Evolutionary conservation across 2,797 vertebrate genomes (phyloP).

Genomic region (Pseudomugil tenellus): DNA sequence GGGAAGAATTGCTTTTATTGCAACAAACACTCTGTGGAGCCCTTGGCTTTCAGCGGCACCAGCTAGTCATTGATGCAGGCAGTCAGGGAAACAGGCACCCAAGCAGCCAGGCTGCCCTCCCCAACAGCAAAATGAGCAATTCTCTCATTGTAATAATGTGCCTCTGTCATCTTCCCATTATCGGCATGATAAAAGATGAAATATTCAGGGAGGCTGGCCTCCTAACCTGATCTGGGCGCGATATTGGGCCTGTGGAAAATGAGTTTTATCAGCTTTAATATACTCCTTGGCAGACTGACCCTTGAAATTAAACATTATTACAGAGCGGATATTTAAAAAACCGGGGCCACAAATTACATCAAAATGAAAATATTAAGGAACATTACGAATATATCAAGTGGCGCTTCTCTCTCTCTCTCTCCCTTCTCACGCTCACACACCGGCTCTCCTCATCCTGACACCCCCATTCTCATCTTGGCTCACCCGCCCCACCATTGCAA

Average conservation of each 20-base stretch:
- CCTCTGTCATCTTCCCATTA: constrained; percentile 99
- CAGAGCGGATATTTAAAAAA: constrained; percentile 99
- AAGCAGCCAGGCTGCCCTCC: constrained; percentile 87
- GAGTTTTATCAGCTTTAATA: constrained; percentile 99
- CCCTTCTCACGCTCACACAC: constrained; percentile 64
- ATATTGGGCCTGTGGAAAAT: constrained; percentile 99
- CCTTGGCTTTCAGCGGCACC: constrained; percentile 73
- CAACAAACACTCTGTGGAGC: constrained; percentile 81
- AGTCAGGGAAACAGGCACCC: constrained; percentile 67
- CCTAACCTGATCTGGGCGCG: constrained; percentile 99
- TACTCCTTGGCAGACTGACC: constrained; percentile 99
- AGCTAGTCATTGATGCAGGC: constrained; percentile 75
- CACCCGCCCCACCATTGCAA: constrained; percentile 38
- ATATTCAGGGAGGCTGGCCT: constrained; percentile 99
- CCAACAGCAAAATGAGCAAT: constrained; percentile 96
- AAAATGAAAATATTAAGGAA: constrained; percentile 99
- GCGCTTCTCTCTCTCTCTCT: constrained; percentile 84
- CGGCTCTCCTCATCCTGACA: constrained; percentile 65
- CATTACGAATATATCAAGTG: constrained; percentile 98
- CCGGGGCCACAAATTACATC: constrained; percentile 99
- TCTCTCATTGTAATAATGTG: constrained; percentile 99
- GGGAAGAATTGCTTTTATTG: constrained; percentile 97
- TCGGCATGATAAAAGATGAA: constrained; percentile 99
- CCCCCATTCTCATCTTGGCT: constrained; percentile 70
- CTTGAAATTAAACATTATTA: constrained; percentile 99